Base-by-base conservation (phyloP, 2,797 vertebrate species). In the Pyrocephalus nanus region DNA sequence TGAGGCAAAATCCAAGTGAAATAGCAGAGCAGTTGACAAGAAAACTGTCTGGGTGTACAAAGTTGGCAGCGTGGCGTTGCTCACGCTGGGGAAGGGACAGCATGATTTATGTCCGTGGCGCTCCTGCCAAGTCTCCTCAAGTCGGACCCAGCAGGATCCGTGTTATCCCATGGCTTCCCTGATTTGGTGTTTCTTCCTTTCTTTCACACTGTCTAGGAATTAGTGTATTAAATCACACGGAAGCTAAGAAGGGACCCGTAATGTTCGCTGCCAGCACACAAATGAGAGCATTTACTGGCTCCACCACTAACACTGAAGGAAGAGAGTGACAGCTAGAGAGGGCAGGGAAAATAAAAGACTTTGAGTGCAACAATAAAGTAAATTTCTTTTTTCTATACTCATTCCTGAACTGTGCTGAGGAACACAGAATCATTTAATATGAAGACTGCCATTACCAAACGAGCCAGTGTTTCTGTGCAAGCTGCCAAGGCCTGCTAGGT, bases 401-500 rank as follows among this genome's bases (percentile, higher is more conserved):
- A 4, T 36, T 78, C 32, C 1, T 5, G 43, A 57, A 17, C 15
- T 69, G 32, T 67, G 51, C 60, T 66, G 55, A 92, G 47, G 19
- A 88, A 2, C 29, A 23, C 32, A 53, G 74, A 82, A 50, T 55
- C 23, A 9, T 42, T 74, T 62, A 15, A 85, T 76, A 48, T 22
- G 38, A 70, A 38, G 60, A 50, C 47, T 86, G 54, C 61, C 16
- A 13, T 93, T 91, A 67, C 32, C 88, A 89, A 69, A 84, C 26
- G 60, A 55, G 27, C 47, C 64, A 26, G 20, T 26, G 30, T 82
- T 92, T 70, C 62, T 90, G 51, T 15, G 4, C 43, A 29, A 51
- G 54, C 69, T 93, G 83, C 62, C 80, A 90, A 78, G 88, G 70
- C 71, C 66, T 69, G 36, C 51, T 78, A 81, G 79, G 83, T 94